phyloP scores from a whole-genome alignment of 2,113 vertebrate genomes.

The Glaucomys volans region DNA sequence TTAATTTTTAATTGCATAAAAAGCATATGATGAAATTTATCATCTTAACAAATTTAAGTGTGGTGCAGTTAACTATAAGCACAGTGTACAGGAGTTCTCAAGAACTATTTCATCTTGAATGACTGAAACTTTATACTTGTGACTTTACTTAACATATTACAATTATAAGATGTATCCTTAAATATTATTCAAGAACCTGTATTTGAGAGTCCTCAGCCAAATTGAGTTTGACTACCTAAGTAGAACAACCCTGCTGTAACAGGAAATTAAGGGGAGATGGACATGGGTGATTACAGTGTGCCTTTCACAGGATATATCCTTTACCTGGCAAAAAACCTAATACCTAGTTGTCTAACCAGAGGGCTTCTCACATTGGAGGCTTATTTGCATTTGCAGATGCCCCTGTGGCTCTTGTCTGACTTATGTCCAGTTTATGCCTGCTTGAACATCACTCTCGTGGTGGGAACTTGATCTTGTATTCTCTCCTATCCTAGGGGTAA shows the following conservation, averaged over 20 bases:
- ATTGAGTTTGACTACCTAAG: background rate
- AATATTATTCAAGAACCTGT: background rate
- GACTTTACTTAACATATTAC: background rate
- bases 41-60: background rate
- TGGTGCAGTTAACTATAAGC: background rate
- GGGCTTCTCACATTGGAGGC: background rate
- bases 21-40: background rate
- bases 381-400: background rate
- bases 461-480: background rate
- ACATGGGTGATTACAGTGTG: background rate
- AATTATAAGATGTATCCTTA: background rate
- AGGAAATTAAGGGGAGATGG: background rate
- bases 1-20: conserved; percentile 21
- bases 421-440: background rate
- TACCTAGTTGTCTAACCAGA: background rate
- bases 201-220: background rate
- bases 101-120: background rate
- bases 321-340: background rate
- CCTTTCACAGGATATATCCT: background rate
- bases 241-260: background rate
- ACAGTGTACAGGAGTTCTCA: background rate
- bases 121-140: background rate
- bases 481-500: background rate
- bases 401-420: background rate
- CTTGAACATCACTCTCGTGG: too few species aligned